Evolutionary conservation across 2,113 vertebrate species (phyloP).

Genomic region (Chlamydotis undulata): DNA sequence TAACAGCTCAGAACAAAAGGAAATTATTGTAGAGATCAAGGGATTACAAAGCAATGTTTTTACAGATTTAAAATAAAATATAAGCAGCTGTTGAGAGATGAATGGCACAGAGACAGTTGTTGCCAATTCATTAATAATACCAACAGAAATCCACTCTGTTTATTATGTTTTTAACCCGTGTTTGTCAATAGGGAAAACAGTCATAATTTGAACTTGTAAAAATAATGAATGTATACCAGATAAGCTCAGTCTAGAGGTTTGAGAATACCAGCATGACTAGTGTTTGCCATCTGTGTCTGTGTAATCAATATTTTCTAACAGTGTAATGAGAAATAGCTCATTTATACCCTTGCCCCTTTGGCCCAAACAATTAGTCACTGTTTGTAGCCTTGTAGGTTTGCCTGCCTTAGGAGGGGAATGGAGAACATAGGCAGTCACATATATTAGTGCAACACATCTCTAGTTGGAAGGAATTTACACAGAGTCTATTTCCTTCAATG

Average conservation of each 20-base stretch:
- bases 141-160: constrained; percentile 61
- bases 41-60: constrained; percentile 71
- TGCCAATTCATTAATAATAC: constrained; percentile 72
- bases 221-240: constrained; percentile 58
- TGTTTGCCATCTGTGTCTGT: constrained; percentile 69
- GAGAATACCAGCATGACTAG: constrained; percentile 45
- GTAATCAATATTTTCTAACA: constrained; percentile 70
- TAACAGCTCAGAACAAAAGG: constrained; percentile 72
- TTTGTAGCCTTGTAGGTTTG: background rate
- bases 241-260: constrained; percentile 39
- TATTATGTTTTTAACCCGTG: constrained; percentile 59
- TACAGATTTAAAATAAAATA: constrained; percentile 79
- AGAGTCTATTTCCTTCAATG: background rate
- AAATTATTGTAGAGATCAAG: constrained; percentile 79
- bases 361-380: constrained; percentile 28
- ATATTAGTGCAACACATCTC: background rate
- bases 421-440: background rate
- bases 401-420: background rate
- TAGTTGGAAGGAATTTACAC: background rate
- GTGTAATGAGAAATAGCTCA: constrained; percentile 47
- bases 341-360: constrained; percentile 33
- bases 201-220: constrained; percentile 52
- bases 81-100: constrained; percentile 75
- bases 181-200: constrained; percentile 58
- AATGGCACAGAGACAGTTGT: constrained; percentile 61